These are phyloP conservation scores for Nycticryphes semicollaris DNA, from an alignment of 2,113 vertebrate species.

Conservation along the genomic window DNA sequence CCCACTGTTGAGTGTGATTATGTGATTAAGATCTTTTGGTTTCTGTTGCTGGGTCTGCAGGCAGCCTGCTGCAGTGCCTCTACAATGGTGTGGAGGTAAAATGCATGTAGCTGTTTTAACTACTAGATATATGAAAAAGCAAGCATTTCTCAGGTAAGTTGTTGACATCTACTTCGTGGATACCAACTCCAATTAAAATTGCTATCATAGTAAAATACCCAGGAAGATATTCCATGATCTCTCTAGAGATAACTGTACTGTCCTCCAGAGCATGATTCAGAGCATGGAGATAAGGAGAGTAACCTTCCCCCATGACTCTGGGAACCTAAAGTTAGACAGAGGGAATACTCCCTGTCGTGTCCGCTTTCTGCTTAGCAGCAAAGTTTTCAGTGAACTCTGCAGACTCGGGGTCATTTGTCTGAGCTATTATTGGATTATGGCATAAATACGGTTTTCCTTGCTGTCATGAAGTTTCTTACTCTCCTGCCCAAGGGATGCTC, in stretches of 20 bases:
- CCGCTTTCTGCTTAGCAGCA: not conserved
- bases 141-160: not conserved
- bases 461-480: not conserved
- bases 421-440: not conserved
- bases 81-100: not conserved
- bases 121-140: not conserved
- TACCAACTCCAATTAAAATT: not conserved
- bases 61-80: not conserved
- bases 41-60: not conserved
- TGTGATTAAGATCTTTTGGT: not conserved
- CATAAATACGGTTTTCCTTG: not conserved
- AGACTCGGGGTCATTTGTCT: not conserved
- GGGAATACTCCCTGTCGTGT: not conserved
- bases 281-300: not conserved
- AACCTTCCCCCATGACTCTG: not conserved
- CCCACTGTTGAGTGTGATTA: not conserved
- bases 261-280: not conserved
- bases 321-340: not conserved
- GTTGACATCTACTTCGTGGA: not conserved
- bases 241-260: not conserved
- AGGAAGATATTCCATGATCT: not conserved
- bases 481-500: not conserved
- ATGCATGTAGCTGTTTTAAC: not conserved
- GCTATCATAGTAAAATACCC: not conserved
- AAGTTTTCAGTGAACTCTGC: not conserved